Base-by-base conservation (phyloP, 2,888 invertebrate species). In the Belgica antarctica region DNA sequence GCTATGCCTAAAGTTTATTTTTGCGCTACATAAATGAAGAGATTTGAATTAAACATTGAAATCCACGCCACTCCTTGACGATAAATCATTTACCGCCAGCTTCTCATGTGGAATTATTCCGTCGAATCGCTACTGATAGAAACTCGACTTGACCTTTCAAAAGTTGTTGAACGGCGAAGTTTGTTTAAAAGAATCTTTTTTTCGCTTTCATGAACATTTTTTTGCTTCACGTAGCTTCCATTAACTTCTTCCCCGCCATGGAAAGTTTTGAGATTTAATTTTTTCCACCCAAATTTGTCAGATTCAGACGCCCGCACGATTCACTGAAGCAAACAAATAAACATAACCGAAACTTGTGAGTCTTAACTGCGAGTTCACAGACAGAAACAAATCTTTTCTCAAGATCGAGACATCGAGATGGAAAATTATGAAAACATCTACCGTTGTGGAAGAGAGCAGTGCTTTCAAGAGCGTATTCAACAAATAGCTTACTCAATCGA, bases 401-500 rank as follows among this genome's bases (percentile, higher is more conserved):
- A 41, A 41, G 41, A 41, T 2, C 2, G n/a, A 41, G 41, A 41
- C 41, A n/a, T 41, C 10, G 41, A 31, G 31, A 31, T 31, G 31
- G 31, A 31, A 15, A 41, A n/a, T 12, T n/a, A 10, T 41, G 2
- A 10, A 41, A 41, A n/a, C n/a, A n/a, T n/a, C n/a, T n/a, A n/a
- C n/a, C n/a, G 41, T 41, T 41, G 15, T 10, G 41, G 3, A 41
- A 15, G 41, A 41, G 41, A n/a, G n/a, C 41, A n/a, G 41, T 15
- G 41, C 2, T 5, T 15, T 41, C 41, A n/a, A 41, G 12, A 22
- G 8, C 22, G 22, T 52, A 52, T 52, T 52, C 52, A 52, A 52
- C 52, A 52, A 52, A 52, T 52, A 52, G 19, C 52, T 52, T 24
- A 15, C 52, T 22, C 52, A 24, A 7, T 8, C 22, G 52, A 52